A percentile compares a stretch with the other conserved stretches of the same genome.
phyloP scores from a whole-genome alignment of 2,888 invertebrate genomes.

The Archips crataeganus region DNA sequence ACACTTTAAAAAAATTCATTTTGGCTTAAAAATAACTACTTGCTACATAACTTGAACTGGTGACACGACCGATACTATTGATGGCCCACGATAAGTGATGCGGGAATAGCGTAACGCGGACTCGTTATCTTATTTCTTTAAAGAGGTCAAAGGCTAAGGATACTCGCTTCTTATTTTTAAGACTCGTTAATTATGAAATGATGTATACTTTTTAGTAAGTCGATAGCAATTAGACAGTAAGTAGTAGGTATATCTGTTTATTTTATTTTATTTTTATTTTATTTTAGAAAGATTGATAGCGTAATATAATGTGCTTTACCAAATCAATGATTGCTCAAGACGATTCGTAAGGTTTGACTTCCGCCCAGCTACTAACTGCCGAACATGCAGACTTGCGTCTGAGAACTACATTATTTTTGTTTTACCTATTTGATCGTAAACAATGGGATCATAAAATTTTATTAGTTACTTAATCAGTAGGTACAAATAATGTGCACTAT shows the following conservation, averaged over 20 bases:
- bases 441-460: neutral
- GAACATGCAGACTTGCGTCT: neutral
- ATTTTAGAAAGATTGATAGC: neutral
- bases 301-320: neutral
- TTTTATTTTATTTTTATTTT: no score
- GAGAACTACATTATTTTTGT: neutral
- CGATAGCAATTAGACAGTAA: neutral
- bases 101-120: slow-evolving; percentile 7
- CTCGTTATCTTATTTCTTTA: slow-evolving; percentile 50
- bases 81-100: slow-evolving; percentile 27
- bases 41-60: slow-evolving; percentile 1
- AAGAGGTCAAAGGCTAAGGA: slow-evolving; percentile 59
- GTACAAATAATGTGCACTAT: no score
- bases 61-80: slow-evolving; percentile 5
- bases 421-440: neutral
- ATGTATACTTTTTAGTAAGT: slow-evolving; percentile 10
- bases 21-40: slow-evolving; percentile 44
- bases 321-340: neutral
- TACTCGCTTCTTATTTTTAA: slow-evolving; percentile 48
- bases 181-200: slow-evolving; percentile 47
- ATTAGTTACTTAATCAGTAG: neutral
- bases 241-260: slow-evolving; percentile 1
- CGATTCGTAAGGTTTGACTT: neutral
- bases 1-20: slow-evolving; percentile 72
- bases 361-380: neutral